These are phyloP conservation scores for Philonicus albiceps DNA, from an alignment of 2,888 invertebrate genomes.

Conservation along the genomic window DNA sequence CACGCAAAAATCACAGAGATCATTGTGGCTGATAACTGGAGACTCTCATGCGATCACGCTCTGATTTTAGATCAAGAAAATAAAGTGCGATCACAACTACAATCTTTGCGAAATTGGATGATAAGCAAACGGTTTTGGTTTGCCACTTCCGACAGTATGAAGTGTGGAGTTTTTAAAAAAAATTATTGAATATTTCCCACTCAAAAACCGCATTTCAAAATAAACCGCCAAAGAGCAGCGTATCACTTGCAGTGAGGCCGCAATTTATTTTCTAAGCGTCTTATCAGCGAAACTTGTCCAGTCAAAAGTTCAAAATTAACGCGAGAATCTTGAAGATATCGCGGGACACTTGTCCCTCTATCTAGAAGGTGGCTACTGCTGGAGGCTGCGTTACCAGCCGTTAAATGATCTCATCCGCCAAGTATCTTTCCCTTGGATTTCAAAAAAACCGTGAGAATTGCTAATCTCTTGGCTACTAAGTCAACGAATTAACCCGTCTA, in stretches of 20 bases:
- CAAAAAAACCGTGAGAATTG: background rate
- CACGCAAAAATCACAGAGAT: background rate
- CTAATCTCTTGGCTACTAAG: background rate
- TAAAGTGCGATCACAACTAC: background rate
- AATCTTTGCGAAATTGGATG: background rate
- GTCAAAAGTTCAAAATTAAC: background rate
- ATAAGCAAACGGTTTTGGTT: background rate
- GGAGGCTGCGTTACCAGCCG: background rate
- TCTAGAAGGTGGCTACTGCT: background rate
- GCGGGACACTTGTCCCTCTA: background rate
- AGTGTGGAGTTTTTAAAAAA: background rate
- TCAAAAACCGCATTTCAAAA: background rate
- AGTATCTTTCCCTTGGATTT: background rate
- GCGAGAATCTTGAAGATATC: background rate
- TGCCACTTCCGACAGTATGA: background rate
- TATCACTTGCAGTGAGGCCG: background rate
- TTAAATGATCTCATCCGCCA: background rate
- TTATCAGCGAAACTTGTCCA: background rate
- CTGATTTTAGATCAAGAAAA: background rate
- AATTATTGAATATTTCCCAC: background rate
- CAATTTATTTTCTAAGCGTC: background rate
- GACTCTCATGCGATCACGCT: background rate
- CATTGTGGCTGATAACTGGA: background rate
- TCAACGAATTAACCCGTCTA: background rate
- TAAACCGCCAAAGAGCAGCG: background rate